Percentiles rank a stretch among this genome's conserved stretches.
These are phyloP conservation scores for Pitta sordida DNA, from an alignment of 2,113 vertebrate genomes.

Conservation along the genomic window DNA sequence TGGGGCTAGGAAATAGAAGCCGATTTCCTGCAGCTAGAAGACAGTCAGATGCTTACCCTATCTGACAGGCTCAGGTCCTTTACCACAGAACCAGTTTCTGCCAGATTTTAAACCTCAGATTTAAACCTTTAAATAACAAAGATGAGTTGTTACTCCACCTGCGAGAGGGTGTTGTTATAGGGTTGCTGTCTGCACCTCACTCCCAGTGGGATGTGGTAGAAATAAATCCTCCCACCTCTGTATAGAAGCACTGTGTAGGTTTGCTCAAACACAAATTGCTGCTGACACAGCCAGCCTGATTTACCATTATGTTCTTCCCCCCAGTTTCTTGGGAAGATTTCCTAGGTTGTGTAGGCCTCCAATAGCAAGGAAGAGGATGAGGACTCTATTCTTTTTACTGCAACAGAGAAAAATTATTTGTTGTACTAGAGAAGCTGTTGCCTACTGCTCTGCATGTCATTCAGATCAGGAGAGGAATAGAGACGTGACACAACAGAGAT, in stretches of 20 bases:
- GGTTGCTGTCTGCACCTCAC: neutral
- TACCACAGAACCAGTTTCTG: neutral
- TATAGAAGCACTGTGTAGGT: neutral
- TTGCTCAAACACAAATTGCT: neutral
- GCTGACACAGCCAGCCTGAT: neutral
- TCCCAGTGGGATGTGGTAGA: neutral
- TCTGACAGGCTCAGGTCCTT: neutral
- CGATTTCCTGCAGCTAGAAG: neutral
- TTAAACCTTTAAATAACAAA: neutral
- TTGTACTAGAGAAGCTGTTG: neutral
- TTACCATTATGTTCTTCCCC: neutral
- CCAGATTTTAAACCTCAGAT: neutral
- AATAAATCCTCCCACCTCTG: neutral
- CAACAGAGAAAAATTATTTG: neutral
- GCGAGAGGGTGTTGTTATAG: neutral
- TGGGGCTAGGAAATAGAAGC: neutral
- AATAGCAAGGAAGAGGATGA: neutral
- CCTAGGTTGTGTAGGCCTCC: neutral
- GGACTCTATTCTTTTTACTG: neutral
- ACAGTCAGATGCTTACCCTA: neutral
- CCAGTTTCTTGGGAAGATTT: neutral
- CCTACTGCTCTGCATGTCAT: neutral
- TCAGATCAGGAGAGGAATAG: neutral
- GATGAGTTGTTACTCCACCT: neutral
- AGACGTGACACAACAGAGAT: neutral